phyloP scores from a whole-genome alignment of 2,113 vertebrate species.

The Poeciliopsis prolifica region DNA sequence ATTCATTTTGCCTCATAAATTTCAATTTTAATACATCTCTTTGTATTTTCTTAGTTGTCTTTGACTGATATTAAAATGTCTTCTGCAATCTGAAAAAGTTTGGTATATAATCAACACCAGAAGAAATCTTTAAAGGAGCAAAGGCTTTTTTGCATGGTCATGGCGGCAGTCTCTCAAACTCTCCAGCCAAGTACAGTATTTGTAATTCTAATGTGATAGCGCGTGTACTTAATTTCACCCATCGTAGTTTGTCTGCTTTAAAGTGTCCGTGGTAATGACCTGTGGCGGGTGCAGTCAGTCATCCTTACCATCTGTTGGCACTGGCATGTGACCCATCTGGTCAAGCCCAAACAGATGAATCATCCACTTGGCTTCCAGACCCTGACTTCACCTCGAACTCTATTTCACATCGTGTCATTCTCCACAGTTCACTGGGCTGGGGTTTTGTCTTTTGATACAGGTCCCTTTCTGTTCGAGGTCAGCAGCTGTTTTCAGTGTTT shows the following conservation, averaged over 20 bases:
- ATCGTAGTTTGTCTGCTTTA: conserved; percentile 31
- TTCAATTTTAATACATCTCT: neutral
- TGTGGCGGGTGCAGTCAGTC: conserved; percentile 51
- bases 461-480: conserved; percentile 24
- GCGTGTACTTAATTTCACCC: conserved; percentile 12
- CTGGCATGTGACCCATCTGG: conserved; percentile 67
- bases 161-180: neutral
- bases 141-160: neutral
- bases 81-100: neutral
- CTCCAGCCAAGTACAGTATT: conserved; percentile 12
- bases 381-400: conserved; percentile 49
- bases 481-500: conserved; percentile 44
- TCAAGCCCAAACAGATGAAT: conserved; percentile 61
- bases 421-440: conserved; percentile 43
- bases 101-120: neutral
- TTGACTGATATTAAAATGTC: neutral
- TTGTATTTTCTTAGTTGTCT: neutral
- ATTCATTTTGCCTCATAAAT: no score
- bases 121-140: neutral
- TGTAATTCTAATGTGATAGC: conserved; percentile 17
- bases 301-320: conserved; percentile 65
- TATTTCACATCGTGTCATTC: conserved; percentile 36
- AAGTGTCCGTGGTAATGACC: conserved; percentile 60
- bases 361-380: conserved; percentile 60
- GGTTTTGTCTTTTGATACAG: conserved; percentile 6